Conservation (phyloP, 2,888 invertebrate species). For the Cyaniris semiargus region DNA sequence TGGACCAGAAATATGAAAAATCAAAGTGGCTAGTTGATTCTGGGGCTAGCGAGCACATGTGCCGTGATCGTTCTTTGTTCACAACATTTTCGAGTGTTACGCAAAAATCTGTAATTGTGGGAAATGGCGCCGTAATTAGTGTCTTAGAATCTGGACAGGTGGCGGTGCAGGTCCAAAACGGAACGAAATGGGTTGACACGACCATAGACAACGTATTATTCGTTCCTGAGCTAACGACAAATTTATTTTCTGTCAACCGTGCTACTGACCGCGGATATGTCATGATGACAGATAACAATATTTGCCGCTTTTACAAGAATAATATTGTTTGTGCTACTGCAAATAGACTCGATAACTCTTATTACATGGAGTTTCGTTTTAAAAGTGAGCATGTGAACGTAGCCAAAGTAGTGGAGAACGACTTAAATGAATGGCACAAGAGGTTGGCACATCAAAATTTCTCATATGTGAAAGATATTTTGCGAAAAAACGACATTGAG, state of each 20-base stretch:
- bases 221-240: conserved; percentile 42
- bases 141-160: conserved; percentile 42
- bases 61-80: too few species aligned
- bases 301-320: conserved; percentile 38
- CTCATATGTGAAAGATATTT: conserved; percentile 33
- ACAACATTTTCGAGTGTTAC: neutral
- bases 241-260: conserved; percentile 40
- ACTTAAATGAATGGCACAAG: conserved; percentile 37
- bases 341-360: conserved; percentile 39
- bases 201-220: conserved; percentile 40
- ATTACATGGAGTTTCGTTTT: conserved; percentile 41
- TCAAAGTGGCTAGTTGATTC: too few species aligned
- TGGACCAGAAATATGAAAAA: too few species aligned
- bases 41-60: too few species aligned
- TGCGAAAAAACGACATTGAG: conserved; percentile 38
- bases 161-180: conserved; percentile 40
- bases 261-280: conserved; percentile 43
- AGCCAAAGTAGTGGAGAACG: conserved; percentile 24
- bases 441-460: conserved; percentile 38
- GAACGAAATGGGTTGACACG: conserved; percentile 39
- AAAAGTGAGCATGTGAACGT: conserved; percentile 31
- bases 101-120: conserved; percentile 39
- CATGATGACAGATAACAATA: conserved; percentile 39
- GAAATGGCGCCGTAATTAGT: conserved; percentile 39
- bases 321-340: conserved; percentile 41